Evolutionary conservation across 2,113 vertebrate species (phyloP).

Genomic region (Thunnus thynnus): DNA sequence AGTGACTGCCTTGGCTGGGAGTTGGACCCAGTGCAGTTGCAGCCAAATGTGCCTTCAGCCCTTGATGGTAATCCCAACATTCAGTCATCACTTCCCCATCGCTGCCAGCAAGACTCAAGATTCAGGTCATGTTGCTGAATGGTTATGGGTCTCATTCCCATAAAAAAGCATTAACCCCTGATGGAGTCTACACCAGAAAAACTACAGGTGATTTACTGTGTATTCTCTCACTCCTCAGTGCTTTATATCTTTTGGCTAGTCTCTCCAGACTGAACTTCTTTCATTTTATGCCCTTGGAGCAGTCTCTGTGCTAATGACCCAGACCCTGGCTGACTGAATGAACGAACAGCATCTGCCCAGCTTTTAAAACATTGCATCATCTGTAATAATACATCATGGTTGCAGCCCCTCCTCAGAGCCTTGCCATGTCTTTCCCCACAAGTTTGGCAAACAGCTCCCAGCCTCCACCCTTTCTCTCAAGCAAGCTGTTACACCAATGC

Average conservation of each 20-base stretch:
- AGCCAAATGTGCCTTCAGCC: neutral
- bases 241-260: too few relatives aligned
- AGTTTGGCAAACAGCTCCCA: conserved; percentile 12
- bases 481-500: neutral
- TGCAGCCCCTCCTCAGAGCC: conserved; percentile 31
- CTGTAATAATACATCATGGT: conserved; percentile 42
- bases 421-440: conserved; percentile 37
- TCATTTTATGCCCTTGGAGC: neutral
- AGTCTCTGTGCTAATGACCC: conserved; percentile 1
- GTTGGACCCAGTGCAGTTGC: neutral
- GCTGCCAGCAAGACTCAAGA: too few relatives aligned
- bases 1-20: neutral
- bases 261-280: too few relatives aligned
- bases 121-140: neutral
- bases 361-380: conserved; percentile 58
- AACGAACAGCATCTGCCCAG: conserved; percentile 23
- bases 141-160: neutral
- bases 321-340: conserved; percentile 18
- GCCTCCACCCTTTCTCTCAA: conserved; percentile 36
- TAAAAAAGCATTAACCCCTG: neutral
- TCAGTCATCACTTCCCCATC: neutral
- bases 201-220: too few relatives aligned
- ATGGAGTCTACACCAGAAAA: too few relatives aligned
- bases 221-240: too few relatives aligned
- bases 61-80: neutral